Evolutionary conservation across 2,888 invertebrate species (phyloP), one percentile per base, ranked within the genome.

Genomic region (Bombyx huttoni): DNA sequence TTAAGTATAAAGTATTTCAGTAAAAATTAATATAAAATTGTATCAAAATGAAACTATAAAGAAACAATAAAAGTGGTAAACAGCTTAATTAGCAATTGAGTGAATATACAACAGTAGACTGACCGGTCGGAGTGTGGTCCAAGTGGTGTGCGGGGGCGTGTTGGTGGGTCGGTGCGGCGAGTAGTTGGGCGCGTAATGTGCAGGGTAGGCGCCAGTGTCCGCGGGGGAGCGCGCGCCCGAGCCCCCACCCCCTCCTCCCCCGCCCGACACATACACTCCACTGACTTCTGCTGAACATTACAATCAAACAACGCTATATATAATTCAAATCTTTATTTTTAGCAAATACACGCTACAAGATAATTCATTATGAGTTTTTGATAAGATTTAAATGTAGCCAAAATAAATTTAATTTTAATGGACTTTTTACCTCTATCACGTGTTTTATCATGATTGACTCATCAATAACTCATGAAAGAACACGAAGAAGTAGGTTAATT

Each of bases 171-270:
- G 81, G 67, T 85, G 87, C 69, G 87, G 87, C 62, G 86, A 86
- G 78, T 87, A 87, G 52, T 86, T 86, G 53, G 83, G 81, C 64
- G 85, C 80, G 75, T 86, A 87, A 76, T 85, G 86, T 68, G 84
- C 63, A 92, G 94, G 58, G 92, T 92, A 79, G 75, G 73, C 64
- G 70, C 75, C 34, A 58, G 92, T 92, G 62, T 89, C 91, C 64
- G 62, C 50, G 64, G 73, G 50, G 65, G 59, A 70, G 63, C 64
- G 50, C 66, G 59, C 71, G 62, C 64, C 69, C 56, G 52, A 71
- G 65, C 58, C 73, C 62, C 51, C 24, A 3, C 60, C 40, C 58
- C 57, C 13, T n/a, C 47, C 51, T 49, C 50, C 53, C 40, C 56
- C 62, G 50, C 61, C 65, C 52, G 61, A 56, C 14, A 65, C 61